A percentile compares a stretch with the other conserved stretches of the same genome.
Evolutionary conservation across 2,888 invertebrate genomes (phyloP).

Genomic region (Chalcosyrphus nemorum): DNA sequence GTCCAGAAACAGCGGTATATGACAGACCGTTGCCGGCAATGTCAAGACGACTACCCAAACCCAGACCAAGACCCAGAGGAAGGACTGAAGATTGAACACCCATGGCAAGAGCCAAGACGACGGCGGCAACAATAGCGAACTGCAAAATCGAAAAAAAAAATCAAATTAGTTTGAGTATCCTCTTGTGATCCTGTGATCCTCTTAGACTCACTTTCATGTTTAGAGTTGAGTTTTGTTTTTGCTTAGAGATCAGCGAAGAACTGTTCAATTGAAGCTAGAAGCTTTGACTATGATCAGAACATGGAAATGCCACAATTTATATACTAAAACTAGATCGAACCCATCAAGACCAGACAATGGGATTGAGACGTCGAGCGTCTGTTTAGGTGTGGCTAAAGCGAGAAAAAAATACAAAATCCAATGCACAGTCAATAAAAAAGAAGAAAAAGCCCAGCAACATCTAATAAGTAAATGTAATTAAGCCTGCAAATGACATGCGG

Average conservation of each 20-base stretch:
- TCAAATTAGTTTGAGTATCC: neutral
- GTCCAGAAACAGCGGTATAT: conserved; percentile 71
- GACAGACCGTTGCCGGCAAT: conserved; percentile 68
- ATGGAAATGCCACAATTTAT: conserved; percentile 60
- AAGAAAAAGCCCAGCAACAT: conserved; percentile 41
- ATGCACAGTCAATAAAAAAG: conserved; percentile 21
- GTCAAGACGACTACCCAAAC: conserved; percentile 56
- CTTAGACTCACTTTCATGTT: conserved; percentile 64
- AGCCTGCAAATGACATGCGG: conserved; percentile 17
- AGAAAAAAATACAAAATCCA: conserved; percentile 46
- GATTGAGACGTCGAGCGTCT: conserved; percentile 15
- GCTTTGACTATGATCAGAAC: conserved; percentile 67
- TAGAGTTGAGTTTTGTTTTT: conserved; percentile 60
- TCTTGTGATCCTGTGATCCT: neutral
- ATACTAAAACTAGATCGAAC: conserved; percentile 57
- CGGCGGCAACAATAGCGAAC: conserved; percentile 67
- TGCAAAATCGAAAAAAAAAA: conserved; percentile 12
- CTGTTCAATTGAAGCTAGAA: conserved; percentile 71
- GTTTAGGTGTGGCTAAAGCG: conserved; percentile 5
- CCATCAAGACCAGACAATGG: conserved; percentile 47
- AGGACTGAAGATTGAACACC: conserved; percentile 66
- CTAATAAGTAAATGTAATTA: conserved; percentile 42
- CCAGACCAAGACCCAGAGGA: conserved; percentile 58
- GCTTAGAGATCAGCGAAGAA: conserved; percentile 70
- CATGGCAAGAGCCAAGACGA: conserved; percentile 72